phyloP scores from a whole-genome alignment of 1,140 invertebrate genomes.

The Coptotermes formosanus region DNA sequence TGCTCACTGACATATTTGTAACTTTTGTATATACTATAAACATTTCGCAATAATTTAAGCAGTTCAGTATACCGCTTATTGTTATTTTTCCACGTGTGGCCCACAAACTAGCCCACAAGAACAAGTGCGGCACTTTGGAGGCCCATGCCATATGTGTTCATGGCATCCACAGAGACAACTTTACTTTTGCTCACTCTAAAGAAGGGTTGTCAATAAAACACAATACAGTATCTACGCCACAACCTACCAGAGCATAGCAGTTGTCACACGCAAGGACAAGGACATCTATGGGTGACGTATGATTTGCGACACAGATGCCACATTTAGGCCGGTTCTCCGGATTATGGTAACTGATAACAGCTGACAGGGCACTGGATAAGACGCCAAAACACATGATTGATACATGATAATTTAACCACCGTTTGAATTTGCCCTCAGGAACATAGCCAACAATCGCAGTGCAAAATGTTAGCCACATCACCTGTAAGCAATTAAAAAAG shows the following conservation, averaged over 20 bases:
- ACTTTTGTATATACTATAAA: too few relatives aligned
- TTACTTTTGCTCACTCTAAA: not conserved
- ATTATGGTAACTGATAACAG: constrained; percentile 89
- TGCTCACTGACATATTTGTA: too few relatives aligned
- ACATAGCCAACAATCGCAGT: constrained; percentile 82
- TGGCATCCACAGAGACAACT: not conserved
- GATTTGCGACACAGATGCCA: constrained; percentile 99
- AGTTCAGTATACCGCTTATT: too few relatives aligned
- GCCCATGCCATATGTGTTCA: not conserved
- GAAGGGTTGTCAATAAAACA: too few relatives aligned
- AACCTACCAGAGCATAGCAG: constrained; percentile 93
- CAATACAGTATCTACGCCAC: not conserved
- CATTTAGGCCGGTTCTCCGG: constrained; percentile 71
- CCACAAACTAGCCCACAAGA: too few relatives aligned
- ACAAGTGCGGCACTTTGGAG: too few relatives aligned
- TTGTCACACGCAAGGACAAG: constrained; percentile 96
- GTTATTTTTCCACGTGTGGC: too few relatives aligned
- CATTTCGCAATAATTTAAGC: too few relatives aligned
- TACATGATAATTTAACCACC: constrained; percentile 72
- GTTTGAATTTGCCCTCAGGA: constrained; percentile 72
- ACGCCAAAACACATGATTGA: constrained; percentile 88
- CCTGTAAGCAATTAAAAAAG: constrained; percentile 52
- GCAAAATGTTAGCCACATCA: constrained; percentile 78
- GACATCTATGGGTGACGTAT: constrained; percentile 98
- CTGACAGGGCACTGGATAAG: constrained; percentile 80